phyloP scores from a whole-genome alignment of 2,797 vertebrate genomes.

The Prunella strophiata region DNA sequence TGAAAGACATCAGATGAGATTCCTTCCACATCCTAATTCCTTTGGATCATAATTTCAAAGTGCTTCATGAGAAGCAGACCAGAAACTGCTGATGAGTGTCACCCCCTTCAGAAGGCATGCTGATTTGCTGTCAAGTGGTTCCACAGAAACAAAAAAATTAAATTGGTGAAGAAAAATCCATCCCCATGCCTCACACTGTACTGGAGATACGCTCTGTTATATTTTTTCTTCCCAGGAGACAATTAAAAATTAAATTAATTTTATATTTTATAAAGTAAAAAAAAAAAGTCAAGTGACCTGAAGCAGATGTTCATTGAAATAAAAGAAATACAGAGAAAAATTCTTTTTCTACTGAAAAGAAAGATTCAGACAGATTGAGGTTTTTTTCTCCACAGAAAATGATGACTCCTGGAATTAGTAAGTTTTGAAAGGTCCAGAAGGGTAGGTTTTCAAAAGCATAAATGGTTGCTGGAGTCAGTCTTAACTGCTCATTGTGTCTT shows the following conservation, averaged over 20 bases:
- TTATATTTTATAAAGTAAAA: not conserved
- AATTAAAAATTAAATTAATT: not conserved
- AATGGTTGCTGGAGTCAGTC: not conserved
- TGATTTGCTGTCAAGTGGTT: not conserved
- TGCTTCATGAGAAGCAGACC: not conserved
- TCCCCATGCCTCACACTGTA: not conserved
- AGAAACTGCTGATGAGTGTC: not conserved
- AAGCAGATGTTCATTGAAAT: not conserved
- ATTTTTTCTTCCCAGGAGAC: not conserved
- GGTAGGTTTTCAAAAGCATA: not conserved
- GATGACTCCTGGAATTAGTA: not conserved
- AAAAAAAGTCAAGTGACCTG: not conserved
- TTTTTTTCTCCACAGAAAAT: not conserved
- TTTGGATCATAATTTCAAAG: conserved; percentile 2
- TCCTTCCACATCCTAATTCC: not conserved
- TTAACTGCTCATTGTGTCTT: not conserved
- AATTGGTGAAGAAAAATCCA: not conserved
- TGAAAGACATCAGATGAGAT: not conserved
- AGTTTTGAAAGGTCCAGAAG: not conserved
- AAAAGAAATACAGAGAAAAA: not conserved
- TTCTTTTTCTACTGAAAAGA: not conserved
- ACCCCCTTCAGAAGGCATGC: not conserved
- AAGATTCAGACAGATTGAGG: not conserved
- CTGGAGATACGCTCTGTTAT: not conserved
- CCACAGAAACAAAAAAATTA: not conserved